phyloP scores from a whole-genome alignment of 2,888 invertebrate species.

The Ochlodes sylvanus region DNA sequence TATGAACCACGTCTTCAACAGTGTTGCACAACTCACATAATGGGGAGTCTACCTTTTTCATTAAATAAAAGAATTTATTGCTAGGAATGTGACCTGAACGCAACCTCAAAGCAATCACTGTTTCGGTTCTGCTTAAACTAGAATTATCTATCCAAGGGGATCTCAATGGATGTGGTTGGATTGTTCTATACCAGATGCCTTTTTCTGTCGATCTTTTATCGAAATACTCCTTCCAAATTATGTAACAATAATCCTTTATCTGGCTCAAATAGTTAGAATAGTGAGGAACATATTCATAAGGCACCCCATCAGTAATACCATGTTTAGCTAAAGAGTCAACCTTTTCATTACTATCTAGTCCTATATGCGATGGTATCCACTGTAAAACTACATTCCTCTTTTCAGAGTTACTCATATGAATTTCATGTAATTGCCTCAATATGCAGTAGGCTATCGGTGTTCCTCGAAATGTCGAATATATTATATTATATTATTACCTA shows the following conservation, averaged over 20 bases:
- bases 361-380: background rate
- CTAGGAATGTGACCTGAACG: too few species aligned
- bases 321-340: background rate
- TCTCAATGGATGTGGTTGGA: constrained; percentile 3
- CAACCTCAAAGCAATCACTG: too few species aligned
- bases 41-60: too few species aligned
- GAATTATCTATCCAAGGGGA: constrained; percentile 6
- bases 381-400: background rate
- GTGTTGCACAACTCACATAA: too few species aligned
- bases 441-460: background rate
- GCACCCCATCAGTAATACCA: too few species aligned
- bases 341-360: background rate
- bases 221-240: constrained; percentile 9
- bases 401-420: background rate
- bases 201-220: constrained; percentile 5
- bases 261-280: too few species aligned
- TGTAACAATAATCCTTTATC: too few species aligned
- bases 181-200: constrained; percentile 15
- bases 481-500: too few species aligned
- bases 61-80: too few species aligned
- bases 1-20: too few species aligned
- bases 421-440: background rate
- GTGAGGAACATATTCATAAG: background rate
- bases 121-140: too few species aligned
- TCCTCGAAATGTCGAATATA: too few species aligned